phyloP scores from a whole-genome alignment of 2,888 invertebrate species.

The Rhagonycha fulva region DNA sequence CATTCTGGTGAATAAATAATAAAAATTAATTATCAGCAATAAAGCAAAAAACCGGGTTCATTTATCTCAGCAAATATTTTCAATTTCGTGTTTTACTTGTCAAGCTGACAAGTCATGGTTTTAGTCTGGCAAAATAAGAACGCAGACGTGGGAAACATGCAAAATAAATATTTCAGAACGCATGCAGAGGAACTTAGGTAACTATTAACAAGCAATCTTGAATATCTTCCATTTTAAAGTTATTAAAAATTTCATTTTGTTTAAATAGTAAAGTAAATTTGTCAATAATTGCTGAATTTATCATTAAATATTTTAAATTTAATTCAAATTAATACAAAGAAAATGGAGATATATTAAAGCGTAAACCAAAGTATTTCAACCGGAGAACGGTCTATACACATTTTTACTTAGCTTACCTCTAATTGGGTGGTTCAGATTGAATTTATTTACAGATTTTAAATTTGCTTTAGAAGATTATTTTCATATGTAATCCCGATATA shows the following conservation, averaged over 20 bases:
- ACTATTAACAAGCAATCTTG: neutral
- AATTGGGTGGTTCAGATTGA: too few relatives aligned
- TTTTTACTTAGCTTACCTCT: too few relatives aligned
- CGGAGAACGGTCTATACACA: too few relatives aligned
- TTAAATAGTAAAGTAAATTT: neutral
- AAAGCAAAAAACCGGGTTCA: neutral
- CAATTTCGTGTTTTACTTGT: neutral
- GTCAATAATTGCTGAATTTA: too few relatives aligned
- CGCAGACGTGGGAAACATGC: neutral
- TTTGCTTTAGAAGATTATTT: too few relatives aligned
- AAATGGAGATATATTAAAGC: too few relatives aligned
- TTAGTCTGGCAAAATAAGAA: neutral
- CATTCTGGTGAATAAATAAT: neutral
- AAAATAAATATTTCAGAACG: neutral
- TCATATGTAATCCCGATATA: too few relatives aligned
- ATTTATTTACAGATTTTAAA: too few relatives aligned
- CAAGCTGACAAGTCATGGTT: neutral
- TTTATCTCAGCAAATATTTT: neutral
- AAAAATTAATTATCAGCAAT: neutral
- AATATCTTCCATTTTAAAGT: neutral
- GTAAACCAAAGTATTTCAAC: too few relatives aligned
- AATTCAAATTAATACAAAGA: too few relatives aligned
- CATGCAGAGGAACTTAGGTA: neutral
- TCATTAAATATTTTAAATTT: too few relatives aligned
- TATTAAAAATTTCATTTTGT: too few relatives aligned